Conservation (phyloP, 2,888 invertebrate genomes). For the Ochlodes sylvanus region DNA sequence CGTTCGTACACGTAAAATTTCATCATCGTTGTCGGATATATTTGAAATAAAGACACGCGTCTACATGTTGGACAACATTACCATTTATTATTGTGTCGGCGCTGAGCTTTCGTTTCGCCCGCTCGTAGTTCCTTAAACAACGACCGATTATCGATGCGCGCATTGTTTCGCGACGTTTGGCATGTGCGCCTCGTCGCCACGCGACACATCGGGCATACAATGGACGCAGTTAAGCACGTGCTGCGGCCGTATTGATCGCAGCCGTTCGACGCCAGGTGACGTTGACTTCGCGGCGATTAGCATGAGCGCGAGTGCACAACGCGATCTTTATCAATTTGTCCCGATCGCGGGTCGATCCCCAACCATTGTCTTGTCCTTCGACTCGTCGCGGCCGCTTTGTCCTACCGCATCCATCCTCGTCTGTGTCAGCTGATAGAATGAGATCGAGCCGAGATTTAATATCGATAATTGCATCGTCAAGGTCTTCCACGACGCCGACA, state of each 20-base stretch:
- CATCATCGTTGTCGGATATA: slow-evolving; percentile 66
- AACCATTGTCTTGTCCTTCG: slow-evolving; percentile 75
- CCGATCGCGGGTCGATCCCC: slow-evolving; percentile 56
- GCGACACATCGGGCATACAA: slow-evolving; percentile 76
- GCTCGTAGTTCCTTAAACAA: slow-evolving; percentile 67
- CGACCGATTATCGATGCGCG: slow-evolving; percentile 72
- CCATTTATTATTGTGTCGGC: slow-evolving; percentile 66
- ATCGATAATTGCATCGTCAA: slow-evolving; percentile 72
- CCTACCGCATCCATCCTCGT: slow-evolving; percentile 62
- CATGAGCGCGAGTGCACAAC: slow-evolving; percentile 63
- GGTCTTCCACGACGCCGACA: slow-evolving; percentile 74
- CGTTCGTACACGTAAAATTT: slow-evolving; percentile 65
- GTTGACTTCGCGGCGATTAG: slow-evolving; percentile 71
- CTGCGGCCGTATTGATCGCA: slow-evolving; percentile 74
- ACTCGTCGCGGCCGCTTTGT: slow-evolving; percentile 63
- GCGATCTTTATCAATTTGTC: slow-evolving; percentile 79
- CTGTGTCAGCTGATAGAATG: slow-evolving; percentile 67
- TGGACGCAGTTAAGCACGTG: slow-evolving; percentile 78
- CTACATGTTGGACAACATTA: slow-evolving; percentile 66
- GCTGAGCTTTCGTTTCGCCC: slow-evolving; percentile 65
- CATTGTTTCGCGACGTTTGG: slow-evolving; percentile 76
- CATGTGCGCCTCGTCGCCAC: slow-evolving; percentile 74
- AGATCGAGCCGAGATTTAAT: slow-evolving; percentile 60
- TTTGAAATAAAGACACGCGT: slow-evolving; percentile 68
- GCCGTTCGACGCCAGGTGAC: slow-evolving; percentile 67